Base-by-base conservation (phyloP, 2,797 vertebrate genomes). In the Lepilemur ruficaudatus region DNA sequence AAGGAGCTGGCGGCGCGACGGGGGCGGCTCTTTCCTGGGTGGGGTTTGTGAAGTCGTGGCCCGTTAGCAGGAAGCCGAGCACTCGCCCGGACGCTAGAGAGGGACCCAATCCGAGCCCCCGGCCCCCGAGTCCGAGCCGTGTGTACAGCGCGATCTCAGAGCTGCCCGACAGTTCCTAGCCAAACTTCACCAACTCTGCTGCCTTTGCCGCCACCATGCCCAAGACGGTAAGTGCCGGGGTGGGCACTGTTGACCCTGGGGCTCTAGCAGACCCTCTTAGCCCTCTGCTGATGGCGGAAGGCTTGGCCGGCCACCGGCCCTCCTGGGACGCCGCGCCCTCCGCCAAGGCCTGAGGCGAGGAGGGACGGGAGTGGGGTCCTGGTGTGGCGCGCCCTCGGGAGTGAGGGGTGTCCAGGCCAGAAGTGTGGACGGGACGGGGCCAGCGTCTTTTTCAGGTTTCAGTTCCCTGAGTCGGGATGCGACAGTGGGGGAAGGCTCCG, bases 21-120 rank as follows among this genome's bases (percentile, higher is more conserved):
- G 95, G 95, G 95, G 93, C 63, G 94, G 89, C 94, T 96, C 97
- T 98, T 98, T 97, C 97, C 97, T 97, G 98, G 98, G 98, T 97
- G 98, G 97, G 97, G 97, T 98, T 98, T 98, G 94, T 94, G 89
- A 96, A 97, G 97, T 96, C 93, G 87, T 97, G 97, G 94, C 95
- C 98, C 98, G 98, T 98, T 98, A 98, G 98, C 97, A 98, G 97
- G 98, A 97, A 97, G 96, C 95, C 1, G 48, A 97, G 88, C 94
- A 79, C 90, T 96, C 91, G 41, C 79, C 88, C 61, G 10, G 52
- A 72, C 88, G 38, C 90, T 70, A 88, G 81, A 43, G 87, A 93
- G 90, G 57, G 67, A 88, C 93, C 80, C 72, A 94, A 35, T 95
- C 90, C 30, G 84, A 96, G 55, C 15, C 79, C 76, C 85, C 5